These are phyloP conservation scores for Sebastes matsubarae DNA, from an alignment of 2,797 vertebrate species.

Conservation along the genomic window DNA sequence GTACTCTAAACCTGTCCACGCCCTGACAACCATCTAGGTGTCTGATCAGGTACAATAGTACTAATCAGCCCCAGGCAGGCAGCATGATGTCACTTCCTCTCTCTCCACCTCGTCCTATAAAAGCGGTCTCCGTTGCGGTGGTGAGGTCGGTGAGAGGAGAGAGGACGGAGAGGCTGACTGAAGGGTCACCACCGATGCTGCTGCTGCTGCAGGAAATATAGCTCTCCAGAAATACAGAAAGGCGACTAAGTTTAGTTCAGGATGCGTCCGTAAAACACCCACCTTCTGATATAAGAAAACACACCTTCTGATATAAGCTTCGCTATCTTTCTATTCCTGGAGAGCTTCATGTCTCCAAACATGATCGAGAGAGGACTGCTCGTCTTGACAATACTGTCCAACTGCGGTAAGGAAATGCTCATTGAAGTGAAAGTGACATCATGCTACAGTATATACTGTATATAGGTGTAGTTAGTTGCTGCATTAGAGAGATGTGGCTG, in stretches of 20 bases:
- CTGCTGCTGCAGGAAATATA: constrained; percentile 31
- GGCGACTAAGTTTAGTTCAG: constrained; percentile 53
- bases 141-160: constrained; percentile 20
- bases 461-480: not conserved
- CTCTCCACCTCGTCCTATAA: constrained; percentile 50
- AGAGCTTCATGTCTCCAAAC: constrained; percentile 51
- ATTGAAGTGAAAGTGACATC: constrained; percentile 6
- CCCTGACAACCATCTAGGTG: constrained; percentile 34
- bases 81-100: constrained; percentile 80
- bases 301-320: constrained; percentile 52
- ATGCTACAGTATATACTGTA: not conserved
- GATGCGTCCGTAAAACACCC: constrained; percentile 58
- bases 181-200: constrained; percentile 1
- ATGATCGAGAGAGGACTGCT: constrained; percentile 78
- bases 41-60: constrained; percentile 10
- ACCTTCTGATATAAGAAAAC: not conserved
- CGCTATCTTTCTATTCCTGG: constrained; percentile 58
- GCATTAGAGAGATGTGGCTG: constrained; percentile 15
- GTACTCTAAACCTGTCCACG: not conserved
- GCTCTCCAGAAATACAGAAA: constrained; percentile 72
- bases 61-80: not conserved
- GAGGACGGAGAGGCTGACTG: constrained; percentile 42
- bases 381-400: constrained; percentile 64
- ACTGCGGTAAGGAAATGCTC: constrained; percentile 74
- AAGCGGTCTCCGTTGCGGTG: constrained; percentile 27